Conservation (phyloP, 1,140 invertebrate species). For the Cydia amplana region DNA sequence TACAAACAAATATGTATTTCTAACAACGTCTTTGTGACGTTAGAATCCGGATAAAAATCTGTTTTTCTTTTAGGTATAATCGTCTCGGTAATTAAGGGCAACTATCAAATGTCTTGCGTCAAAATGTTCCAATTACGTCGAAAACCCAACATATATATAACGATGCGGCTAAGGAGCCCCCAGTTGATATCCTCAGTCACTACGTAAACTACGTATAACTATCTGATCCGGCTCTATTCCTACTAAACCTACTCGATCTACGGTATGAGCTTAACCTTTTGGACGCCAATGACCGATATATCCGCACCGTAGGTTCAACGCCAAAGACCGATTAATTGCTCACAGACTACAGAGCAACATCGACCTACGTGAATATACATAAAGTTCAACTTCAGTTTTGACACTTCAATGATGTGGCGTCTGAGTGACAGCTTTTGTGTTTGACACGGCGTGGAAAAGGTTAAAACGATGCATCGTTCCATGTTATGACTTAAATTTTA, state of each 20-base stretch:
- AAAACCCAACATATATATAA: background rate
- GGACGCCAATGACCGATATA: too few species aligned
- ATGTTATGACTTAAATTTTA: background rate
- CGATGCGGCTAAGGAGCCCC: background rate
- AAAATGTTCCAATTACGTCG: background rate
- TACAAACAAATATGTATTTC: constrained; percentile 3
- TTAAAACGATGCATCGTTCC: background rate
- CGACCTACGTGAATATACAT: too few species aligned
- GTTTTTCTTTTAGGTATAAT: background rate
- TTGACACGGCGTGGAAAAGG: too few species aligned
- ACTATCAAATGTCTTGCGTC: constrained; percentile 2
- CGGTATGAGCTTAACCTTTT: background rate
- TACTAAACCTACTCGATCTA: background rate
- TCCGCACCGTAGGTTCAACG: too few species aligned
- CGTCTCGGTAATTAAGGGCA: background rate
- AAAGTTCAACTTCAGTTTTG: too few species aligned
- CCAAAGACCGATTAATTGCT: too few species aligned
- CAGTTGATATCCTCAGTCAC: background rate
- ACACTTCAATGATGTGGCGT: too few species aligned
- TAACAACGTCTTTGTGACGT: background rate
- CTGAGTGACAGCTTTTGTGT: too few species aligned
- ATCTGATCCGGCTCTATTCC: background rate
- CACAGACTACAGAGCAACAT: too few species aligned
- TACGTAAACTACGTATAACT: background rate
- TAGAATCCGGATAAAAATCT: background rate